Percentiles rank a stretch among this genome's conserved stretches.
Conservation (phyloP, 2,797 vertebrate genomes). For the Epinephelus awoara region DNA sequence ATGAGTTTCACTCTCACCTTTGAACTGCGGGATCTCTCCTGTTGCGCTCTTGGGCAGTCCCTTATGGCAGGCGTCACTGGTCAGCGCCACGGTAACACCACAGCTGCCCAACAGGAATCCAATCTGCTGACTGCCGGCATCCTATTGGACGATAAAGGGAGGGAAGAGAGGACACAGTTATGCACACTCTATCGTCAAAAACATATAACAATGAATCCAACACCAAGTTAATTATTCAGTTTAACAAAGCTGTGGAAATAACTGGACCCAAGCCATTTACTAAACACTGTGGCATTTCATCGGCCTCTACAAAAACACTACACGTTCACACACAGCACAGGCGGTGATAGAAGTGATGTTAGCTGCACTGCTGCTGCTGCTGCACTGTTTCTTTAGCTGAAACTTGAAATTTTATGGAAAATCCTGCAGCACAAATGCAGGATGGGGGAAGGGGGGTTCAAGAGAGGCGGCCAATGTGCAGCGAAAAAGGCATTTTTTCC, state of each 20-base stretch:
- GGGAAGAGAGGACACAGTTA: not conserved
- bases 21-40: slow-evolving; percentile 99
- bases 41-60: slow-evolving; percentile 98
- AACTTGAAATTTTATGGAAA: slow-evolving; percentile 50
- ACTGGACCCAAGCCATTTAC: no score
- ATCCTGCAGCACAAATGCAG: slow-evolving; percentile 62
- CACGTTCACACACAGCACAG: not conserved
- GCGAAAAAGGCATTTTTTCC: slow-evolving; percentile 31
- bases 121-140: slow-evolving; percentile 98
- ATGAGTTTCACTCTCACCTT: slow-evolving; percentile 85
- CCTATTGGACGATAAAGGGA: slow-evolving; percentile 80
- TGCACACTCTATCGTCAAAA: not conserved
- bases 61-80: slow-evolving; percentile 98
- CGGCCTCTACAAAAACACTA: not conserved
- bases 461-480: slow-evolving; percentile 16
- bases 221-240: no score
- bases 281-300: no score
- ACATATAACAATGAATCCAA: no score
- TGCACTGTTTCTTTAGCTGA: not conserved
- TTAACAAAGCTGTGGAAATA: no score
- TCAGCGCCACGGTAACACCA: slow-evolving; percentile 98
- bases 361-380: slow-evolving; percentile 27
- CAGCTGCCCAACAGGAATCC: slow-evolving; percentile 99
- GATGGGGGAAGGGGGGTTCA: slow-evolving; percentile 14
- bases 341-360: not conserved